Percentiles rank a stretch among this genome's conserved stretches.
Evolutionary conservation across 2,797 vertebrate species (phyloP).

Genomic region (Myoxocephalus aenaeus): DNA sequence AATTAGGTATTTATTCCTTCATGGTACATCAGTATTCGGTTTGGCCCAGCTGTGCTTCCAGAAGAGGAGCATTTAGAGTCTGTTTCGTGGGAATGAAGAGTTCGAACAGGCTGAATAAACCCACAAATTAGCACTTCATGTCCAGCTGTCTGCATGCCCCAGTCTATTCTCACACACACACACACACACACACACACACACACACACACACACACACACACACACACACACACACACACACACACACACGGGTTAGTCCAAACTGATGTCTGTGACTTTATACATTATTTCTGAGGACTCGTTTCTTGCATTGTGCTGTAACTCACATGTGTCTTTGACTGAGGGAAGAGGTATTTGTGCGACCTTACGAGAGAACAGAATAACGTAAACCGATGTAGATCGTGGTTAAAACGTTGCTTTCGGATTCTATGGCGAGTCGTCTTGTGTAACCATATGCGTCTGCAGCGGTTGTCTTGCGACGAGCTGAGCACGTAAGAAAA

Average conservation of each 20-base stretch:
- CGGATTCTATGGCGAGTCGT: conserved; percentile 43
- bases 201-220: neutral
- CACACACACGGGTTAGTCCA: neutral
- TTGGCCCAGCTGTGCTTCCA: conserved; percentile 1
- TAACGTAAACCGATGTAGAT: neutral
- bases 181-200: too few relatives aligned
- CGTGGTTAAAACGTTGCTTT: conserved; percentile 43
- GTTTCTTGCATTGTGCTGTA: conserved; percentile 5
- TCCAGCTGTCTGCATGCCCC: conserved; percentile 13
- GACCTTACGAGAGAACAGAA: neutral
- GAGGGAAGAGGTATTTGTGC: conserved; percentile 2
- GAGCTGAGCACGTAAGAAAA: neutral
- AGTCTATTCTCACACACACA: neutral
- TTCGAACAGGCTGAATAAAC: conserved; percentile 8
- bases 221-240: neutral
- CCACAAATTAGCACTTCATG: conserved; percentile 8
- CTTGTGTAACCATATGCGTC: conserved; percentile 28
- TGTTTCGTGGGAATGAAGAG: conserved; percentile 4
- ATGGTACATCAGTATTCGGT: conserved; percentile 2
- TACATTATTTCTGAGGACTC: conserved; percentile 10
- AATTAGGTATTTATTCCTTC: conserved; percentile 1
- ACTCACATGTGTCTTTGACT: neutral
- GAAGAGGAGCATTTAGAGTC: neutral
- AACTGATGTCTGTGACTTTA: conserved; percentile 9
- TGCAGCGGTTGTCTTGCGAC: neutral